A percentile compares a stretch with the other conserved stretches of the same genome.
Evolutionary conservation across 2,797 vertebrate species (phyloP).

Genomic region (Hypotaenidia okinawae): DNA sequence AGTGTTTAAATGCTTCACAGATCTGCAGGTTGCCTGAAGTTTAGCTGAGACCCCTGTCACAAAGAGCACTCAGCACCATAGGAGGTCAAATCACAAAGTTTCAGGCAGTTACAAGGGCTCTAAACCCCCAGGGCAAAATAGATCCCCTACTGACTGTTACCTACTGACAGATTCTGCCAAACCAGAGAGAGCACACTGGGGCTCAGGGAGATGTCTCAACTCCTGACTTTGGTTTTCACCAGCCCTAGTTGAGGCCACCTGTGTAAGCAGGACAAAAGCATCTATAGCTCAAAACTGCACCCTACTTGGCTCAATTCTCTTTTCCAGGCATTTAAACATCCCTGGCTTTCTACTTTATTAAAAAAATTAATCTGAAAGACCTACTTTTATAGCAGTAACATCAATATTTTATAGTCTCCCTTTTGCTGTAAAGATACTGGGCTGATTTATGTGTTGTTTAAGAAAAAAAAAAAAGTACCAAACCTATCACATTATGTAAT

Average conservation of each 20-base stretch:
- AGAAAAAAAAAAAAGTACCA: background rate
- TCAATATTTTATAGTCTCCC: slow-evolving; percentile 17
- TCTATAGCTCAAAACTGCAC: background rate
- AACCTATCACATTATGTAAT: background rate
- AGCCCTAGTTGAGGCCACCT: background rate
- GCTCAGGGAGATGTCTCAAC: background rate
- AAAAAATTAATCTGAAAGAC: slow-evolving; percentile 19
- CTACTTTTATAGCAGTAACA: slow-evolving; percentile 20
- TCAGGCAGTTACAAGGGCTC: background rate
- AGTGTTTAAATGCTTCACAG: background rate
- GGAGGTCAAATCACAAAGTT: background rate
- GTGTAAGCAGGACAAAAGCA: background rate
- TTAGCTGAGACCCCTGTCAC: background rate
- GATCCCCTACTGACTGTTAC: too few species aligned
- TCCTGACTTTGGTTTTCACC: background rate
- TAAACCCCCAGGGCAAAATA: background rate
- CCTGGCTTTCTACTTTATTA: background rate
- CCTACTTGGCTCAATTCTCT: background rate
- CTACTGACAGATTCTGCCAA: background rate
- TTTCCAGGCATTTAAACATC: background rate
- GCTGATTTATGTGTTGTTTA: background rate
- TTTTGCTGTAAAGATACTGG: slow-evolving; percentile 4
- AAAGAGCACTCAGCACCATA: background rate
- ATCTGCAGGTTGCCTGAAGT: background rate
- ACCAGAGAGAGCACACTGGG: background rate